Evolutionary conservation across 2,888 invertebrate species (phyloP).

Genomic region (Heterodera filipjevi): DNA sequence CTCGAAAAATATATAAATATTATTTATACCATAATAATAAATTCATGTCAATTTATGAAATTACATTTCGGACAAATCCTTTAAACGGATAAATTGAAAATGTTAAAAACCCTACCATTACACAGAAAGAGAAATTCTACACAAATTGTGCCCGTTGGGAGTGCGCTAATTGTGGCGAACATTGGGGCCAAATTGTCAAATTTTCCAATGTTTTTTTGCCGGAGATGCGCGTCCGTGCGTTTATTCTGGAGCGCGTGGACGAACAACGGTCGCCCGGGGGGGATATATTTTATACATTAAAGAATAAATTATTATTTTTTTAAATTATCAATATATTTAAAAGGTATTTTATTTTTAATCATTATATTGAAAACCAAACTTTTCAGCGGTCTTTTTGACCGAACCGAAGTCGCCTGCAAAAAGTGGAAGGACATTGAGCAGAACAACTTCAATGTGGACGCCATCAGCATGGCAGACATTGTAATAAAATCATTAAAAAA

Average conservation of each 20-base stretch:
- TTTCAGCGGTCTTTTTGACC: neutral
- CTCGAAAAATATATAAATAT: no score
- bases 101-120: no score
- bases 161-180: conserved; percentile 24
- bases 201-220: conserved; percentile 35
- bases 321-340: neutral
- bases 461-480: conserved; percentile 30
- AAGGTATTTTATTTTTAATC: neutral
- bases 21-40: no score
- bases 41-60: no score
- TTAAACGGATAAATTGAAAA: no score
- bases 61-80: no score
- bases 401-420: neutral
- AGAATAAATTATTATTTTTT: no score
- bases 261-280: neutral
- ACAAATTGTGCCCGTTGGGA: conserved; percentile 35
- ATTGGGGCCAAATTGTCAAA: conserved; percentile 31
- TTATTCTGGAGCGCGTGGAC: conserved; percentile 27
- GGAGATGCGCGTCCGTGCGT: conserved; percentile 12
- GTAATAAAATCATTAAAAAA: no score
- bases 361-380: neutral
- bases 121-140: conserved; percentile 28
- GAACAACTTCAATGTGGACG: conserved; percentile 32
- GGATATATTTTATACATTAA: neutral
- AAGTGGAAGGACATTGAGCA: conserved; percentile 31